Evolutionary conservation across 35 echinoderm and acorn worm genomes (phyloP), one percentile per base, ranked within the genome.

Genomic region (Heliocidaris erythrogramma): DNA sequence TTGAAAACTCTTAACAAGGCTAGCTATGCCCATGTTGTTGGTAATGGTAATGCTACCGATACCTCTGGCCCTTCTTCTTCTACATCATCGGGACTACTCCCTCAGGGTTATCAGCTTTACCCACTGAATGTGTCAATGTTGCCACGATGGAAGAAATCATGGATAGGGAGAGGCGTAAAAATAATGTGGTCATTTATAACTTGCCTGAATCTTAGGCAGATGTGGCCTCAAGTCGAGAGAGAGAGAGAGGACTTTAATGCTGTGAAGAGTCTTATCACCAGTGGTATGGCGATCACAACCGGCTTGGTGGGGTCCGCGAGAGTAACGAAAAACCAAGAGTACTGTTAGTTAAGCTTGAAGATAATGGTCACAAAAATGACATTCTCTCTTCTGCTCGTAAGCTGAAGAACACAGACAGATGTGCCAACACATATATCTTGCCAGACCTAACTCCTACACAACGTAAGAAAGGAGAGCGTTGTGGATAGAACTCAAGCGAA

Each of bases 121-220:
- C 90, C 2, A 49, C 90, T n/a, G 90, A 92, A 49, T 92, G 90
- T 92, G 90, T 49, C 48, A 92, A 92, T 92, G 90, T 92, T 49
- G 90, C 49, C 35, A 92, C 90, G 21, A 92, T 92, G 90, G 90
- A 92, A 92, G 90, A 92, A 92, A 92, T 52, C 90, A 92, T 92
- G 90, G 90, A 92, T 49, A 92, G 90, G 21, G 90, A 92, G 90
- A 92, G 47, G 49, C 90, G 90, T 27, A 92, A 92, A 29, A 92
- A 92, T 42, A 92, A 92, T 52, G 35, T 92, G 6, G 90, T 49
- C 3, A 52, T 92, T 18, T 92, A 92, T 24, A 52, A 52, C 49
- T 27, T 92, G 2, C 90, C 90, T 5, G 90, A 92, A 42, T 92
- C 90, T 18, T 49, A 92, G 90, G 90, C 90, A 92, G 90, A 92